Conservation (phyloP, 2,888 invertebrate species). For the Lamellibrachia columna region DNA sequence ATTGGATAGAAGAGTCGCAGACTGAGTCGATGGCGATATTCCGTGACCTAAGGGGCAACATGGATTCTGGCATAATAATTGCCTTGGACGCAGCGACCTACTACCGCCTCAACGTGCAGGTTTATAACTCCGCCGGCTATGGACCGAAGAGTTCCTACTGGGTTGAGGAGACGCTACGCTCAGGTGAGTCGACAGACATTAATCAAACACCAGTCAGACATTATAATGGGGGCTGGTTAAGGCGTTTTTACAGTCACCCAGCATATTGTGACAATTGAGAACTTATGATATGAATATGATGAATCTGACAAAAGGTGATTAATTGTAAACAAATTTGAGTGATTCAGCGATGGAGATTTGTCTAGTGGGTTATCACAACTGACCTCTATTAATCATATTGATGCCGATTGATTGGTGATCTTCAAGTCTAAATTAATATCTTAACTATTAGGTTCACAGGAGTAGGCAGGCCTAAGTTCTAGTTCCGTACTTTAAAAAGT, state of each 20-base stretch:
- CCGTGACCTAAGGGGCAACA: slow-evolving; percentile 66
- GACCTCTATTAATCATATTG: not conserved
- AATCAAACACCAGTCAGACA: not conserved
- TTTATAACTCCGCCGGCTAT: slow-evolving; percentile 94
- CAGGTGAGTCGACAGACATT: slow-evolving; percentile 29
- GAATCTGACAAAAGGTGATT: not conserved
- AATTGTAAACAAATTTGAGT: not conserved
- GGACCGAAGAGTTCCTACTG: slow-evolving; percentile 93
- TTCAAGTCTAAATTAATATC: not conserved
- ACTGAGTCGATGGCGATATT: slow-evolving; percentile 43
- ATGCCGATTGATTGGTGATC: not conserved
- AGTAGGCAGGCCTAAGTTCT: not conserved
- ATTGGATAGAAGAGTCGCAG: slow-evolving; percentile 42
- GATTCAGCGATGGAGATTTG: not conserved
- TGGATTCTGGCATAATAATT: slow-evolving; percentile 88
- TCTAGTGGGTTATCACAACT: not conserved
- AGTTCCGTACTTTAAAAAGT: no score
- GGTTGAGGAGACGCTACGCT: slow-evolving; percentile 68
- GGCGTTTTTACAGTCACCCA: no score
- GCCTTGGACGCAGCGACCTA: slow-evolving; percentile 92
- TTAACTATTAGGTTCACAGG: not conserved
- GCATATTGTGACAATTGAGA: not conserved
- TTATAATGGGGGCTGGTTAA: no score
- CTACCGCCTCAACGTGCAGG: slow-evolving; percentile 88
- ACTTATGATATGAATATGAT: not conserved